Evolutionary conservation across 2,888 invertebrate species (phyloP).

Genomic region (Tinea semifulvella): DNA sequence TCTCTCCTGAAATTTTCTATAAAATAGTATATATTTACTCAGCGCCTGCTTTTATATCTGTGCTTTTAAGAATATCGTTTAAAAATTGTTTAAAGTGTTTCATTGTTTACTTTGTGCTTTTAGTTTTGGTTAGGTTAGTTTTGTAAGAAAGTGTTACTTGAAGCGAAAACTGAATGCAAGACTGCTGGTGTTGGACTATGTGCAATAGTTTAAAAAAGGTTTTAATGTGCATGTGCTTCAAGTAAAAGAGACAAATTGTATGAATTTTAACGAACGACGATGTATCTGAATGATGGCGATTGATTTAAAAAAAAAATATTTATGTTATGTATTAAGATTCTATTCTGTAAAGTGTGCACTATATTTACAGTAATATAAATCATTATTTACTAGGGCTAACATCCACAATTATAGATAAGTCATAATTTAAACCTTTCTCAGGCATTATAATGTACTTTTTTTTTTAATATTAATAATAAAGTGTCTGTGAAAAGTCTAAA

Average conservation of each 20-base stretch:
- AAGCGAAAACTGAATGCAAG: background rate
- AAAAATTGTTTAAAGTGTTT: background rate
- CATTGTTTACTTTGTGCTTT: background rate
- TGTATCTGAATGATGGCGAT: background rate
- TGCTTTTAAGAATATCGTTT: background rate
- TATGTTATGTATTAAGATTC: no score
- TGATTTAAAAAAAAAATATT: no score
- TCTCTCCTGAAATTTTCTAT: background rate
- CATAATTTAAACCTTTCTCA: no score
- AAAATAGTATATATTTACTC: background rate
- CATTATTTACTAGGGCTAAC: no score
- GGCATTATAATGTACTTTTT: no score
- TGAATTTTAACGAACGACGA: background rate
- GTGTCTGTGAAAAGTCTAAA: no score
- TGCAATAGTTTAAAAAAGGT: background rate
- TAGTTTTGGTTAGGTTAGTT: slow-evolving; percentile 1
- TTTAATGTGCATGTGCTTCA: slow-evolving; percentile 8
- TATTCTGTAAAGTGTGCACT: no score
- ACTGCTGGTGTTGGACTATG: background rate
- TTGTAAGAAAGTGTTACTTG: background rate
- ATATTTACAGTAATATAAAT: no score
- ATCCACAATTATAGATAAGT: no score
- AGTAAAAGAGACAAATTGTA: background rate
- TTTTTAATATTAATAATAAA: no score
- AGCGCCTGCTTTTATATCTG: background rate